phyloP scores from a whole-genome alignment of 1,140 invertebrate species.

The Bilobella aurantiaca region DNA sequence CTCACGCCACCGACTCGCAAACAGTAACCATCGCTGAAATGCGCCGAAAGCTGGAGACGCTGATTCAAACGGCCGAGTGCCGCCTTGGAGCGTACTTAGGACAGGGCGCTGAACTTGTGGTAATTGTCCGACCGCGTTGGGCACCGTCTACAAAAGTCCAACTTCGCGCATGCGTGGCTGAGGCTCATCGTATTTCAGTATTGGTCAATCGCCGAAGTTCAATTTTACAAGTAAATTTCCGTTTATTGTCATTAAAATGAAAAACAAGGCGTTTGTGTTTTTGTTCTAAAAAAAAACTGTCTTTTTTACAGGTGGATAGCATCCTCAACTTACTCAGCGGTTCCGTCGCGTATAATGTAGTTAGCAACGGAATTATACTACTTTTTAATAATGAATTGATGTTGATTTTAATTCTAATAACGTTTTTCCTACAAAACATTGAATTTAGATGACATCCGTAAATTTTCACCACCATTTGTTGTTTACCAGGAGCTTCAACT shows the following conservation, averaged over 20 bases:
- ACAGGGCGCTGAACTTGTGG: slow-evolving; percentile 21
- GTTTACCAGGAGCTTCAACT: too few relatives aligned
- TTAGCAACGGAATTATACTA: too few relatives aligned
- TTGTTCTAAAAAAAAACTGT: neutral
- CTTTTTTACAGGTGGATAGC: too few relatives aligned
- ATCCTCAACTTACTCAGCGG: too few relatives aligned
- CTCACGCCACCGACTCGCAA: slow-evolving; percentile 20
- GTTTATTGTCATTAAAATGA: too few relatives aligned
- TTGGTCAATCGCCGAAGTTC: slow-evolving; percentile 27
- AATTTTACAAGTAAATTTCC: slow-evolving; percentile 25
- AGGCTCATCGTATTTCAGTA: slow-evolving; percentile 21
- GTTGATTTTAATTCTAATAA: too few relatives aligned
- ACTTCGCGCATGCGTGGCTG: slow-evolving; percentile 27
- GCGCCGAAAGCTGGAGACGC: slow-evolving; percentile 17
- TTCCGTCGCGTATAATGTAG: too few relatives aligned
- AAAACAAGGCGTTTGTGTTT: too few relatives aligned
- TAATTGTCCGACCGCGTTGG: slow-evolving; percentile 17
- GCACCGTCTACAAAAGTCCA: slow-evolving; percentile 20
- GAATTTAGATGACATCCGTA: too few relatives aligned
- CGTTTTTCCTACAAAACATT: too few relatives aligned
- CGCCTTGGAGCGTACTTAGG: slow-evolving; percentile 23
- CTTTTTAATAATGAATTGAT: too few relatives aligned
- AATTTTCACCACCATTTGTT: too few relatives aligned
- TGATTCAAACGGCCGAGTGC: slow-evolving; percentile 29
- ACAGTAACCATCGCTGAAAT: slow-evolving; percentile 22